Evolutionary conservation across 2,888 invertebrate species (phyloP), one percentile per base, ranked within the genome.

Genomic region (Nineta flava): DNA sequence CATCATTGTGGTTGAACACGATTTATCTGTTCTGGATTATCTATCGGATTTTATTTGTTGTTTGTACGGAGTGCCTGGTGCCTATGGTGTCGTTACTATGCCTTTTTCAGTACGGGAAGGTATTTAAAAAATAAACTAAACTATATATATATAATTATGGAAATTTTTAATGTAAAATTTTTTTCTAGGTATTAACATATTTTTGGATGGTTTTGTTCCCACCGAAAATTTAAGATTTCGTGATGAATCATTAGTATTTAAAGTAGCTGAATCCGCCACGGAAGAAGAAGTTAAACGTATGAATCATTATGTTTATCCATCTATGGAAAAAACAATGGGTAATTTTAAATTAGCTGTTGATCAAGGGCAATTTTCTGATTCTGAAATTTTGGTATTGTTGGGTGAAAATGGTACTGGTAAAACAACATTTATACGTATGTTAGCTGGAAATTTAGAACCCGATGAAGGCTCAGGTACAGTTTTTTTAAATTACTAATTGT

Each of bases 71-170:
- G 87, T 95, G 48, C 99, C 99, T 53, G 96, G 96, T 60, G 96
- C 94, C 59, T 99, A 99, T 67, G 99, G 99, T 57, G 99, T 99
- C 50, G 99, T 99, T 53, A 99, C 99, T 66, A 93, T 97, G 92
- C 99, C 99, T 48, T 97, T 95, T 75, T 96, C 96, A 19, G 99
- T 99, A 7, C 78, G 99, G 59, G 99, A 99, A 88, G 99, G 96
- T 77, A 66, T 52, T 55, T 51, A 21, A 16, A 42, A 19, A n/a
- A 31, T 46, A 15, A 6, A 15, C 16, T n/a, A 46, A n/a, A 46
- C 9, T 48, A 34, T 44, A 48, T 46, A 35, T 16, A 32, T 45
- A 41, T 38, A 16, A 48, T 15, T 32, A 49, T 19, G 19, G 26
- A 26, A 26, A 26, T 6, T 26, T 6, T 7, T 26, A 26, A 26